Evolutionary conservation across 2,113 vertebrate species (phyloP), one percentile per base, ranked within the genome.

Genomic region (Synodontis membranacea): DNA sequence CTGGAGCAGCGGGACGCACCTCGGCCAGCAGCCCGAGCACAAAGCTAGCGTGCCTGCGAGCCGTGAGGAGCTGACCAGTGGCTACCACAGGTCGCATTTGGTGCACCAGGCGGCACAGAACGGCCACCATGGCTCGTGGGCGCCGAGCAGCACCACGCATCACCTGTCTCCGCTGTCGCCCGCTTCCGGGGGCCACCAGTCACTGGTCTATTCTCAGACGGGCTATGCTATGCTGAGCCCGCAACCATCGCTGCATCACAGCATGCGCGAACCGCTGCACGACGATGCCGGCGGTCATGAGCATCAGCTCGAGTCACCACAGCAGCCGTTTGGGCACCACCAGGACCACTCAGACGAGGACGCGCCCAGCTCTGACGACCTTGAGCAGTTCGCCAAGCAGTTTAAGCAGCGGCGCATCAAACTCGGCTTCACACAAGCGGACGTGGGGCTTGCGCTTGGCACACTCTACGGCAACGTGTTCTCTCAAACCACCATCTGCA

Each of bases 321-420:
- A 96, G 92, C 93, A 96, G 94, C 95, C 97, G 85, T 96, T 97
- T 93, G 94, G 96, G 89, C 94, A 96, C 91, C 97, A 97, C 88
- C 96, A 97, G 92, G 97, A 98, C 93, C 97, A 97, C 93, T 97
- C 97, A 86, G 97, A 99, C 90, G 97, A 99, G 94, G 97, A 99
- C 91, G 96, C 97, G 89, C 97, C 98, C 90, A 99, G 96, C 94
- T 99, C 98, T 84, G 98, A 99, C 94, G 97, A 99, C 96, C 95
- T 99, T 94, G 98, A 99, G 96, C 97, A 98, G 94, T 99, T 99
- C 93, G 98, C 98, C 94, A 99, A 99, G 94, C 97, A 99, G 95
- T 99, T 99, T 95, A 99, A 99, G 92, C 98, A 99, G 95, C 95
- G 97, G 92, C 96, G 98, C 91, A 99, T 99, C 95, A 99, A 99